A percentile compares a stretch with the other conserved stretches of the same genome.
These are phyloP conservation scores for Ridgeia piscesae DNA, from an alignment of 1,140 invertebrate genomes.

Conservation along the genomic window DNA sequence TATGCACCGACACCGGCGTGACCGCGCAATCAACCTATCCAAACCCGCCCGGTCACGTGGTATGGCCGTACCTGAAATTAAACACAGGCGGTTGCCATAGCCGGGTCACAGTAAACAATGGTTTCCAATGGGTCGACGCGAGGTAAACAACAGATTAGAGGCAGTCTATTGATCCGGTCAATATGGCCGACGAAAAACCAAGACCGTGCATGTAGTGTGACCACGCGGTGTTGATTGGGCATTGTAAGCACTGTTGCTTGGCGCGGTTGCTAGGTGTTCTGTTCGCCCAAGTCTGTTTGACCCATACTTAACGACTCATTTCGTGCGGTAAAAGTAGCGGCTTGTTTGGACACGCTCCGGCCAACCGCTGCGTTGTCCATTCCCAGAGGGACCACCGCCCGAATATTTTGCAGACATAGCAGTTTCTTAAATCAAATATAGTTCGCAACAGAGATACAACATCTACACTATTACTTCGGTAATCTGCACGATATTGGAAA, in stretches of 20 bases:
- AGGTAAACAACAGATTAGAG: not conserved
- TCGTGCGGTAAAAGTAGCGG: not conserved
- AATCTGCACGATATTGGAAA: too few relatives aligned
- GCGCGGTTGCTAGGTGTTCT: not conserved
- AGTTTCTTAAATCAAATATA: too few relatives aligned
- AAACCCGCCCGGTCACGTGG: not conserved
- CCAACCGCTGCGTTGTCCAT: not conserved
- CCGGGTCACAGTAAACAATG: not conserved
- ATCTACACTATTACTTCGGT: too few relatives aligned
- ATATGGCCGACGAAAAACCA: not conserved
- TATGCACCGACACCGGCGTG: not conserved
- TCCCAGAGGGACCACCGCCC: not conserved
- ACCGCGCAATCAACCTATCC: not conserved
- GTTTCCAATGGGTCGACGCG: not conserved
- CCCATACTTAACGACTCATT: not conserved
- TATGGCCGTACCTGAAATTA: not conserved
- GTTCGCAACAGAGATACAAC: too few relatives aligned
- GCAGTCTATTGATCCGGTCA: not conserved
- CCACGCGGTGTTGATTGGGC: not conserved
- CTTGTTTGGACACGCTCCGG: not conserved
- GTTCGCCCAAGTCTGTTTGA: not conserved
- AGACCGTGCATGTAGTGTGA: not conserved
- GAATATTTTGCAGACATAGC: too few relatives aligned
- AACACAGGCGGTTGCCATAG: not conserved
- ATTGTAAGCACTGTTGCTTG: not conserved